phyloP scores from a whole-genome alignment of 2,888 invertebrate genomes.

The Melitaea athalia region DNA sequence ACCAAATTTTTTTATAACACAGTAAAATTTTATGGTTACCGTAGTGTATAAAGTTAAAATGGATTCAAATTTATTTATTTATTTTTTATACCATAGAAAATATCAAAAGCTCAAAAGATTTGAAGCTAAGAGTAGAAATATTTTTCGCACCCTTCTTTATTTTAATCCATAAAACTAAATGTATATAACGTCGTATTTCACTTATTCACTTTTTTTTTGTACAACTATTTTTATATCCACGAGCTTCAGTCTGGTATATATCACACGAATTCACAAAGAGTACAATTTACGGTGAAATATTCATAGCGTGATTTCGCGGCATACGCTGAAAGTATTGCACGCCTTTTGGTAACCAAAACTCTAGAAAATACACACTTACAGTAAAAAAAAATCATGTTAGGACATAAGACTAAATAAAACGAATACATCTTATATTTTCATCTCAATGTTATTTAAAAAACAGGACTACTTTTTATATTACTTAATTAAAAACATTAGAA shows the following conservation, averaged over 20 bases:
- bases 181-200: background rate
- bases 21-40: too few relatives aligned
- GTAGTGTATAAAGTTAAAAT: too few relatives aligned
- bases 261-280: conserved; percentile 4
- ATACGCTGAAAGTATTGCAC: background rate
- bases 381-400: background rate
- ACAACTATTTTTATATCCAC: background rate
- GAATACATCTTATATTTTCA: too few relatives aligned
- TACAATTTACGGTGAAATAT: conserved; percentile 8
- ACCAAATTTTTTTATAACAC: too few relatives aligned
- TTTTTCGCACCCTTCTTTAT: background rate
- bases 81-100: too few relatives aligned
- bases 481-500: too few relatives aligned
- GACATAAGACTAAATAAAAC: background rate
- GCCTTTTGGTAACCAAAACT: background rate
- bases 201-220: background rate
- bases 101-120: too few relatives aligned
- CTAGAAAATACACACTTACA: background rate
- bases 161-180: background rate
- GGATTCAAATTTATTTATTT: too few relatives aligned
- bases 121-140: too few relatives aligned
- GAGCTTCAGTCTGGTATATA: background rate
- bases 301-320: conserved; percentile 5
- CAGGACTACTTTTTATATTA: too few relatives aligned
- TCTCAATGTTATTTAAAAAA: too few relatives aligned